These are phyloP conservation scores for Mythimna pallens DNA, from an alignment of 2,888 invertebrate genomes.

Conservation along the genomic window DNA sequence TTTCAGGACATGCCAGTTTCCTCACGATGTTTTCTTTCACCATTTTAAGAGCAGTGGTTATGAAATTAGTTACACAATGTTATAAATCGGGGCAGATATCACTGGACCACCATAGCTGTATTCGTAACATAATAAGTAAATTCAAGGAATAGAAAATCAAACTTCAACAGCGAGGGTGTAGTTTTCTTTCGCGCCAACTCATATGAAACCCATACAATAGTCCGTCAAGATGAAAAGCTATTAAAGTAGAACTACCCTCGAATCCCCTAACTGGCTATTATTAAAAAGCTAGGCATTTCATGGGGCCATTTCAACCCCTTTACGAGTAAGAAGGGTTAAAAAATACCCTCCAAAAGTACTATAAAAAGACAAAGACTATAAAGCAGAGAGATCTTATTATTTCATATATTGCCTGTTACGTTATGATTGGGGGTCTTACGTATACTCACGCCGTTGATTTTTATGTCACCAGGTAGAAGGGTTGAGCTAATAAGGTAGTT, in stretches of 20 bases:
- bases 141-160: background rate
- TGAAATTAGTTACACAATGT: too few species aligned
- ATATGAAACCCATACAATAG: conserved; percentile 28
- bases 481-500: conserved; percentile 52
- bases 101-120: too few species aligned
- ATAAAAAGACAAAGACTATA: conserved; percentile 66
- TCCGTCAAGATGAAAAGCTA: conserved; percentile 31
- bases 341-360: conserved; percentile 53
- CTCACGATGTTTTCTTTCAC: too few species aligned
- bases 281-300: conserved; percentile 67
- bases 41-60: too few species aligned
- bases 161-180: background rate
- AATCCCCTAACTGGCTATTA: conserved; percentile 61
- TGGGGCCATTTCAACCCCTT: conserved; percentile 65
- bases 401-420: conserved; percentile 55
- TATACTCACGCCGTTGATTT: conserved; percentile 66
- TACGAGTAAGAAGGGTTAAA: conserved; percentile 60
- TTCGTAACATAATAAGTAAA: too few species aligned
- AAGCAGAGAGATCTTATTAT: conserved; percentile 58
- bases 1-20: too few species aligned
- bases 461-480: conserved; percentile 66
- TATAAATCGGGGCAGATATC: too few species aligned
- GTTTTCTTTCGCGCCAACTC: background rate
- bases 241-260: conserved; percentile 57
- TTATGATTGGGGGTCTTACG: conserved; percentile 55